Conservation (phyloP, 2,797 vertebrate genomes). For the Neostethus bicornis region DNA sequence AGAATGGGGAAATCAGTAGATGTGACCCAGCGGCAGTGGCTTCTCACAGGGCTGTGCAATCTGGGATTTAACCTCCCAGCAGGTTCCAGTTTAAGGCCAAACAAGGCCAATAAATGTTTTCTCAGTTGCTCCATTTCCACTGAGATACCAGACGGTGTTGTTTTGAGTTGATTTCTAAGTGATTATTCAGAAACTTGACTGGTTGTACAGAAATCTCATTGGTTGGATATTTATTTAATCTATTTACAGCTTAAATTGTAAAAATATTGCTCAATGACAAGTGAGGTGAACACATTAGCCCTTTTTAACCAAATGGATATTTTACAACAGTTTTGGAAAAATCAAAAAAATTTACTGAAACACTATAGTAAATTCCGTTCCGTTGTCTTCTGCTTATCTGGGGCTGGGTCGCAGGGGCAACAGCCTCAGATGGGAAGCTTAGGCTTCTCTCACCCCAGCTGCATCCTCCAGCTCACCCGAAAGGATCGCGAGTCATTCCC, state of each 20-base stretch:
- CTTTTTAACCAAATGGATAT: too few relatives aligned
- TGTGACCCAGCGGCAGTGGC: conserved; percentile 37
- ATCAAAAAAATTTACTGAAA: too few relatives aligned
- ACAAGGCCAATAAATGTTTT: conserved; percentile 16
- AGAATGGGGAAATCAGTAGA: conserved; percentile 33
- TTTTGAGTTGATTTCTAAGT: conserved; percentile 7
- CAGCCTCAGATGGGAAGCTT: too few relatives aligned
- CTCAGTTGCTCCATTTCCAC: conserved; percentile 1
- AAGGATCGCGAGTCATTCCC: too few relatives aligned
- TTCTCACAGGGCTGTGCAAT: conserved; percentile 44
- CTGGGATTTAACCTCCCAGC: conserved; percentile 38
- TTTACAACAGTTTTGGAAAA: too few relatives aligned
- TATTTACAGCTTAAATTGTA: too few relatives aligned
- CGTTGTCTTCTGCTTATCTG: too few relatives aligned
- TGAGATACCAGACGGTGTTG: conserved; percentile 13
- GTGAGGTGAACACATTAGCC: too few relatives aligned
- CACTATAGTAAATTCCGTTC: too few relatives aligned
- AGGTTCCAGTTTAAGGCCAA: conserved; percentile 42
- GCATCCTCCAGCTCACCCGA: too few relatives aligned
- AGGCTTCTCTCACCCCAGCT: too few relatives aligned
- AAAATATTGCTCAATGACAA: background rate
- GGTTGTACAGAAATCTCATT: background rate
- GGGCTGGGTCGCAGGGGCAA: too few relatives aligned
- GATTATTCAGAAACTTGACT: conserved; percentile 2
- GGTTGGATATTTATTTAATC: background rate